Percentiles rank a stretch among this genome's conserved stretches.
Conservation (phyloP, 2,888 invertebrate genomes). For the Neuroscelio doddi region DNA sequence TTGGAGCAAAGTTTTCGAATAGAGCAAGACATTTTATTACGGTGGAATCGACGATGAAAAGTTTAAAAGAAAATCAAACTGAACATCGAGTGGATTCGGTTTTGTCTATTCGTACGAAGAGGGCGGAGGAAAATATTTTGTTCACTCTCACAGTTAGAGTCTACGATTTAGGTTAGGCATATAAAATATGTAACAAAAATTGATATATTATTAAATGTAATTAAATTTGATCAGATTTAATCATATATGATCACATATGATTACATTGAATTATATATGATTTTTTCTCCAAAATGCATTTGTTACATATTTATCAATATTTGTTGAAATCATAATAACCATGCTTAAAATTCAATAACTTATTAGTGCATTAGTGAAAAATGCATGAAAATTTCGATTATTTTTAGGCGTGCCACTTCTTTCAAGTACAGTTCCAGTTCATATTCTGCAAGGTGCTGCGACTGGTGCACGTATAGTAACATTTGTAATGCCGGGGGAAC, state of each 20-base stretch:
- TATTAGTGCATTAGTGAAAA: no score
- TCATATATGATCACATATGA: no score
- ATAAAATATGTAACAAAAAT: no score
- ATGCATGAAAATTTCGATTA: background rate
- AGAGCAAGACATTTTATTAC: conserved; percentile 23
- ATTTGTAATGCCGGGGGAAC: conserved; percentile 86
- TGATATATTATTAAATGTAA: no score
- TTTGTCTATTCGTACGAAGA: conserved; percentile 68
- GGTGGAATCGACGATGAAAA: conserved; percentile 50
- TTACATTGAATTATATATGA: no score
- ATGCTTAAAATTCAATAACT: no score
- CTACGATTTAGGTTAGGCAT: conserved; percentile 80
- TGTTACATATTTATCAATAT: no score
- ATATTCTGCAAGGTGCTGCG: conserved; percentile 74
- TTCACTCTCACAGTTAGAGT: conserved; percentile 84
- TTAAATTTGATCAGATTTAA: background rate
- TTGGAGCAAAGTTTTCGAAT: conserved; percentile 13
- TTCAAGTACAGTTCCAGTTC: conserved; percentile 81
- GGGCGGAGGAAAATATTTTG: conserved; percentile 74
- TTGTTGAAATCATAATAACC: no score
- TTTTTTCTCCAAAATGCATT: no score
- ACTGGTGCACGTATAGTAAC: conserved; percentile 84
- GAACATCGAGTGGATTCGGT: conserved; percentile 21
- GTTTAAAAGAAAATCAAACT: conserved; percentile 54
- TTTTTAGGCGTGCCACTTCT: conserved; percentile 81